Base-by-base conservation (phyloP, 1,140 invertebrate genomes). In the Microplitis demolitor region DNA sequence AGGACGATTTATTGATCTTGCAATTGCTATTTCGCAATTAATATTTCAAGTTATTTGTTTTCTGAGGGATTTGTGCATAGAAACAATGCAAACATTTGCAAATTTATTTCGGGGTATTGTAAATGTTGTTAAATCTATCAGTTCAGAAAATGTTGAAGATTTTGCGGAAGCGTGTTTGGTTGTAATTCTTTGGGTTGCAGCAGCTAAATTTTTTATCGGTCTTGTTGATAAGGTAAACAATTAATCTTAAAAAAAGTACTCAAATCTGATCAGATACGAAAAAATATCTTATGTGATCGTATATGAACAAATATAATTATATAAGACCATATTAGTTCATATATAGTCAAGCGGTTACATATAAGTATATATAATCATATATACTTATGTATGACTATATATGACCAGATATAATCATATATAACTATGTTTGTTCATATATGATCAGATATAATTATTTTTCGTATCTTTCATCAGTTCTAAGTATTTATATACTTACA, bases 111-210 rank as follows among this genome's bases (percentile, higher is more conserved):
- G 79, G 16, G 77, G 79, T 1, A 74, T 83, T 56, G 79, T 84
- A 6, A 78, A 78, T 4, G 66, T 81, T 9, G 70, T 84, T 37
- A 77, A 74, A 24, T 77, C 61, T 8, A 82, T 85, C 6, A 78
- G 62, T 11, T 80, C 77, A 56, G 81, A 85, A 3, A 81, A 84
- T 13, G 73, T 85, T 16, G 85, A 86, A 35, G 80, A 84, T 14
- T 80, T 85, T 53, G 78, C 78, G 0, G 77, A 78, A 4, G 79
- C 80, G 0, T 83, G 82, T 60, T 76, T 84, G 31, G 79, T 85
- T n/a, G 56, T 83, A 4, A 34, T 80, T 0, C 76, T 86, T 14
- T 86, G 81, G 80, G 61, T 79, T 45, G 78, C 73, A 4, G 77
- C 76, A 5, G 60, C 74, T n/a, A 81, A 79, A 66, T 56, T 83